Evolutionary conservation across 2,797 vertebrate species (phyloP).

Genomic region (Tarsius wallacei): DNA sequence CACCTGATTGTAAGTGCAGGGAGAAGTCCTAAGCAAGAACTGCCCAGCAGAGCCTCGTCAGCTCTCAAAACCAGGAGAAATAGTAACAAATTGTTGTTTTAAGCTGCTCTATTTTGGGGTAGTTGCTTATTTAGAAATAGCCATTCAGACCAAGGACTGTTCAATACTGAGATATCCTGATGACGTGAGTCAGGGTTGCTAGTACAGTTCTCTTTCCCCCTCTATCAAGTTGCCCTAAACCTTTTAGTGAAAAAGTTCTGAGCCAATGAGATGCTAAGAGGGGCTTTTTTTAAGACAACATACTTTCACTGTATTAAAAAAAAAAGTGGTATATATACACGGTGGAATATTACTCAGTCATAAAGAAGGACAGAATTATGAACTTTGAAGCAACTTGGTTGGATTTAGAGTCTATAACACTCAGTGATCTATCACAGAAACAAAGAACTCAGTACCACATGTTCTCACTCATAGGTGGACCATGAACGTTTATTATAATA

Average conservation of each 20-base stretch:
- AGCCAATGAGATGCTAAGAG: not conserved
- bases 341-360: too few relatives aligned
- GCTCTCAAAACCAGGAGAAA: not conserved
- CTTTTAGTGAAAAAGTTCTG: not conserved
- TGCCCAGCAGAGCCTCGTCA: not conserved
- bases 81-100: too few relatives aligned
- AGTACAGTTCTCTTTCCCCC: not conserved
- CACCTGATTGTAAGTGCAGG: not conserved
- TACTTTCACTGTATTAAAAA: too few relatives aligned
- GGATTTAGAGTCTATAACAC: too few relatives aligned
- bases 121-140: not conserved
- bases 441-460: too few relatives aligned
- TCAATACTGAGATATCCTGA: not conserved
- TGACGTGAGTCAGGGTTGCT: not conserved
- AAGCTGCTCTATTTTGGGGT: not conserved
- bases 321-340: too few relatives aligned
- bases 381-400: too few relatives aligned
- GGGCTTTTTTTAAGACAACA: constrained; percentile 6
- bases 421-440: too few relatives aligned
- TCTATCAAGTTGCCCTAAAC: not conserved
- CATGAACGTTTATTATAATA: too few relatives aligned
- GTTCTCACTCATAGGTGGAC: too few relatives aligned
- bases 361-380: too few relatives aligned
- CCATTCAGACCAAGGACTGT: not conserved
- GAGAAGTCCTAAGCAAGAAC: not conserved